A percentile compares a stretch with the other conserved stretches of the same genome.
These are phyloP conservation scores for Mesocricetus auratus DNA, from an alignment of 2,113 vertebrate species.

Conservation along the genomic window DNA sequence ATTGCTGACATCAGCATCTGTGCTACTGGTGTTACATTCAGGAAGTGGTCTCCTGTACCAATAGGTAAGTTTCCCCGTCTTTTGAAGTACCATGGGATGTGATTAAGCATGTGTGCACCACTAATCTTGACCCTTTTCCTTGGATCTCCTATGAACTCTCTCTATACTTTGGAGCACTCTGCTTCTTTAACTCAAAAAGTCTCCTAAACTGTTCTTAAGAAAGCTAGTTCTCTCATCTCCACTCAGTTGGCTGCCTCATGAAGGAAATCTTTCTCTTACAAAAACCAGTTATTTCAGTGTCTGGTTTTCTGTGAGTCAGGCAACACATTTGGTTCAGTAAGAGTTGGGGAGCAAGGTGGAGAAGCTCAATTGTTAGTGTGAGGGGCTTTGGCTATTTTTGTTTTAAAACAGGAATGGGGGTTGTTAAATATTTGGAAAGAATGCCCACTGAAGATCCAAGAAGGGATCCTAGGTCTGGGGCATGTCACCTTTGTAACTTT, in stretches of 20 bases:
- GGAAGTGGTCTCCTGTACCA: too few relatives aligned
- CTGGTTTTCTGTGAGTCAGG: neutral
- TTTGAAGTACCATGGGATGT: neutral
- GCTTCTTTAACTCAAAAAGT: neutral
- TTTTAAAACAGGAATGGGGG: neutral
- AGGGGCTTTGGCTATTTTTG: neutral
- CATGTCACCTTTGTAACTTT: neutral
- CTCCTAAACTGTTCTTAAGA: neutral
- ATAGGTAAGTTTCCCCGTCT: neutral
- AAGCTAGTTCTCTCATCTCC: neutral
- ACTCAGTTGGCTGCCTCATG: neutral
- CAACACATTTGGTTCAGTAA: neutral
- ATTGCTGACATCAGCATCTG: too few relatives aligned
- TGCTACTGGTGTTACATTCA: too few relatives aligned
- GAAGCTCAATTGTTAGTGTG: neutral
- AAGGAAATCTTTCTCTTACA: neutral
- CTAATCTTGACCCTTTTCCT: neutral
- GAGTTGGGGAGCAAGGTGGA: neutral
- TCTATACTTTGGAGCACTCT: too few relatives aligned
- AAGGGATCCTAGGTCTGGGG: neutral
- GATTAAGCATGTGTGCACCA: neutral
- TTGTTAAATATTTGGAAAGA: neutral
- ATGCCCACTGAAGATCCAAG: neutral
- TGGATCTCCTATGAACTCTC: neutral
- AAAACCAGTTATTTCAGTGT: neutral